phyloP scores from a whole-genome alignment of 2,113 vertebrate genomes.

The Cavia porcellus region DNA sequence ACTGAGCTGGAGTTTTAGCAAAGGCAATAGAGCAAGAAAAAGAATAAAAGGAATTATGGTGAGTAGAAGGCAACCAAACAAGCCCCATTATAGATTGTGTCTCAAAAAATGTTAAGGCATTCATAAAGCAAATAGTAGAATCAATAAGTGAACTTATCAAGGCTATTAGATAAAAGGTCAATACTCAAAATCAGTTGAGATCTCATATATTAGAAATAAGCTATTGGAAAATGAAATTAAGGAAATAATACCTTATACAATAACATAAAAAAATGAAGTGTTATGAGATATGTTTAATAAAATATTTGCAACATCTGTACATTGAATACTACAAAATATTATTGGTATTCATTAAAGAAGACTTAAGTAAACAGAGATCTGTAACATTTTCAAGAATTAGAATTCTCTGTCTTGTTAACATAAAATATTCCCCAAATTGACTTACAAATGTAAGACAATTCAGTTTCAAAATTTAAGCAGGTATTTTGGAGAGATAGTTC shows the following conservation, averaged over 20 bases:
- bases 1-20: background rate
- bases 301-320: background rate
- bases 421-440: background rate
- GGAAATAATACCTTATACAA: background rate
- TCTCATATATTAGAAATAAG: background rate
- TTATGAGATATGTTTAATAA: background rate
- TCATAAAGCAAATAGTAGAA: constrained; percentile 10
- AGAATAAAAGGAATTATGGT: background rate
- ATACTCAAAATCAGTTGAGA: background rate
- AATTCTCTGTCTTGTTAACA: background rate
- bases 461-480: constrained; percentile 22
- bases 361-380: background rate
- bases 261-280: background rate
- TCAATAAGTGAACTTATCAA: background rate
- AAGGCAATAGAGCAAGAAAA: background rate
- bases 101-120: background rate
- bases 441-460: background rate
- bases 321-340: background rate
- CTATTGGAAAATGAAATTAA: constrained; percentile 24
- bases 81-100: background rate
- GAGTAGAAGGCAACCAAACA: background rate
- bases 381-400: background rate
- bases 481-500: background rate
- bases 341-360: background rate
- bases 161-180: background rate